phyloP scores from a whole-genome alignment of 1,140 invertebrate species.

The Atopsyche davidsoni region DNA sequence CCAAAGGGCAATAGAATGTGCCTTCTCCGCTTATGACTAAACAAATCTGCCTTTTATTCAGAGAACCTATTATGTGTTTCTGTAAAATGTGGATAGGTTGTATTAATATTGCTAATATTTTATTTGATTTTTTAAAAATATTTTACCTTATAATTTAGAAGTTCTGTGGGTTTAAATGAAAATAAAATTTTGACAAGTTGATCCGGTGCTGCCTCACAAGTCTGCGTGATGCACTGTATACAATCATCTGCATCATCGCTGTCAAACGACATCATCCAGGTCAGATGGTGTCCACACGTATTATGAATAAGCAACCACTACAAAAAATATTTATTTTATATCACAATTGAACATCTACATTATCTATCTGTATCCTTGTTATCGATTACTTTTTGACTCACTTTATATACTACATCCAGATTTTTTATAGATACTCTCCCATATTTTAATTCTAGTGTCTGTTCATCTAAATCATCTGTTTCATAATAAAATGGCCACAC shows the following conservation, averaged over 20 bases:
- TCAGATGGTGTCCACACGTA: not conserved
- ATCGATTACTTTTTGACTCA: no score
- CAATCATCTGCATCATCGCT: slow-evolving; percentile 28
- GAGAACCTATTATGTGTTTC: slow-evolving; percentile 10
- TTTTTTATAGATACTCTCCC: slow-evolving; percentile 45
- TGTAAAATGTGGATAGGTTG: not conserved
- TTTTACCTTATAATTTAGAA: slow-evolving; percentile 43
- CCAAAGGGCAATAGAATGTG: not conserved
- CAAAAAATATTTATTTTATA: slow-evolving; percentile 11
- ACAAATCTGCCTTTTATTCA: slow-evolving; percentile 8
- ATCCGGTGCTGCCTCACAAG: slow-evolving; percentile 39
- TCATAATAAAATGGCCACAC: slow-evolving; percentile 35
- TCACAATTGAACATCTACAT: no score
- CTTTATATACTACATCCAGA: slow-evolving; percentile 42
- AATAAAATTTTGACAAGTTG: slow-evolving; percentile 41
- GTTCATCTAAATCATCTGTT: slow-evolving; percentile 26
- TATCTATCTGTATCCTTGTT: no score
- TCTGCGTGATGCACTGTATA: slow-evolving; percentile 40
- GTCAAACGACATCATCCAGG: slow-evolving; percentile 5
- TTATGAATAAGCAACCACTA: slow-evolving; percentile 12
- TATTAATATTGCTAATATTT: no score
- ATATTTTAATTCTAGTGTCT: slow-evolving; percentile 38
- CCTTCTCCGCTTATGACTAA: slow-evolving; percentile 10
- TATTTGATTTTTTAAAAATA: slow-evolving; percentile 1
- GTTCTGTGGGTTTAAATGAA: slow-evolving; percentile 42